Percentiles rank a stretch among this genome's conserved stretches.
phyloP scores from a whole-genome alignment of 1,140 invertebrate genomes.

The Papilio polyxenes region DNA sequence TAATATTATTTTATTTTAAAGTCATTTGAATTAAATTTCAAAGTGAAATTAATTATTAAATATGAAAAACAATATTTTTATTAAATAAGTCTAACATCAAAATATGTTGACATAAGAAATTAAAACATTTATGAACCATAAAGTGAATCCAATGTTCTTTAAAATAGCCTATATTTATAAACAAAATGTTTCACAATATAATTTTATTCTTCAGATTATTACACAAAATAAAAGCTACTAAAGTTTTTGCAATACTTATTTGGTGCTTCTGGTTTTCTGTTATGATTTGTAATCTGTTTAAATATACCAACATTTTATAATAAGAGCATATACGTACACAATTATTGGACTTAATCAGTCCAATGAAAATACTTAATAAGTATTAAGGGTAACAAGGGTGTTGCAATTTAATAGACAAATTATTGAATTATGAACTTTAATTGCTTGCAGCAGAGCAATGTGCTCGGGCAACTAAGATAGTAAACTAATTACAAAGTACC shows the following conservation, averaged over 20 bases:
- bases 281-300: background rate
- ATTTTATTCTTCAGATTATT: no score
- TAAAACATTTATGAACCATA: background rate
- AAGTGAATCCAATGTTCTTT: background rate
- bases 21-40: no score
- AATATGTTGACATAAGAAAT: background rate
- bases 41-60: no score
- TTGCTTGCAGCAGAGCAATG: slow-evolving; percentile 18
- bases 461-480: background rate
- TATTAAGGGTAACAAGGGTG: background rate
- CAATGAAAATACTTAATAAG: background rate
- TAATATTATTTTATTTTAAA: no score
- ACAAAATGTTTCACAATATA: no score
- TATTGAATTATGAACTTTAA: slow-evolving; percentile 4
- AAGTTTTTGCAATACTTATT: no score
- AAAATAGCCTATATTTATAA: no score
- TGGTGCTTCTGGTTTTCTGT: background rate
- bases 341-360: background rate
- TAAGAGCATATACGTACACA: no score
- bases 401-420: background rate
- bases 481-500: slow-evolving; percentile 25
- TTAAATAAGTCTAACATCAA: no score
- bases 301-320: background rate
- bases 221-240: background rate
- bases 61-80: no score